Evolutionary conservation across 2,888 invertebrate genomes (phyloP).

Genomic region (Prosopocoilus inquinatus): DNA sequence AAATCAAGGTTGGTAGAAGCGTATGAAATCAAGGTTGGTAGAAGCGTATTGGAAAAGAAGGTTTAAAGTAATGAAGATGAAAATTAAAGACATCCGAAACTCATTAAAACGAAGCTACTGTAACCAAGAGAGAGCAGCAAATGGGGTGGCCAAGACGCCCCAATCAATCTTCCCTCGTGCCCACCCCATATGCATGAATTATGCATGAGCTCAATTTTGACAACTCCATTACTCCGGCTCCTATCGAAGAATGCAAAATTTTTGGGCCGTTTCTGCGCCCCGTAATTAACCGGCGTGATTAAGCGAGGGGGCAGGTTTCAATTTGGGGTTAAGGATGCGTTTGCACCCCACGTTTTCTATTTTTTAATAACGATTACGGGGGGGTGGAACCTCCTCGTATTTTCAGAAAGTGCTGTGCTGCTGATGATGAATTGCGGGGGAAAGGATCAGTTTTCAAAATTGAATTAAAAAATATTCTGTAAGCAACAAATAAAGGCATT

Average conservation of each 20-base stretch:
- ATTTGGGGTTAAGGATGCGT: slow-evolving; percentile 25
- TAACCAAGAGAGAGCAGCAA: slow-evolving; percentile 10
- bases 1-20: too few relatives aligned
- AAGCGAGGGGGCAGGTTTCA: slow-evolving; percentile 23
- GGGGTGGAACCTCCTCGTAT: too few relatives aligned
- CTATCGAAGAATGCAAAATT: slow-evolving; percentile 9
- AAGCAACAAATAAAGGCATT: too few relatives aligned
- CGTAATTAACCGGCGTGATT: slow-evolving; percentile 19
- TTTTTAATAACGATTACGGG: too few relatives aligned
- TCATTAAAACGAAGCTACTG: slow-evolving; percentile 6
- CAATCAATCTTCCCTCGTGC: slow-evolving; percentile 11
- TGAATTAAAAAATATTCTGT: too few relatives aligned
- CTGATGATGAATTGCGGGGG: too few relatives aligned
- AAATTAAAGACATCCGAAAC: slow-evolving; percentile 3
- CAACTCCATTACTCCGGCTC: slow-evolving; percentile 14
- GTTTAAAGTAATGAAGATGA: too few relatives aligned
- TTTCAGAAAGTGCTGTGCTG: too few relatives aligned
- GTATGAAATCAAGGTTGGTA: too few relatives aligned
- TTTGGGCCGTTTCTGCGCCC: slow-evolving; percentile 11
- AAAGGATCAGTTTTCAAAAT: too few relatives aligned
- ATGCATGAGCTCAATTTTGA: slow-evolving; percentile 13
- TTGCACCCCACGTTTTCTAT: slow-evolving; percentile 21
- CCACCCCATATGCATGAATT: slow-evolving; percentile 16
- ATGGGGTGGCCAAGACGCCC: slow-evolving; percentile 12
- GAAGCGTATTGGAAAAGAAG: too few relatives aligned